Conservation (phyloP, 2,888 invertebrate species). For the Sussaba pulchella region DNA sequence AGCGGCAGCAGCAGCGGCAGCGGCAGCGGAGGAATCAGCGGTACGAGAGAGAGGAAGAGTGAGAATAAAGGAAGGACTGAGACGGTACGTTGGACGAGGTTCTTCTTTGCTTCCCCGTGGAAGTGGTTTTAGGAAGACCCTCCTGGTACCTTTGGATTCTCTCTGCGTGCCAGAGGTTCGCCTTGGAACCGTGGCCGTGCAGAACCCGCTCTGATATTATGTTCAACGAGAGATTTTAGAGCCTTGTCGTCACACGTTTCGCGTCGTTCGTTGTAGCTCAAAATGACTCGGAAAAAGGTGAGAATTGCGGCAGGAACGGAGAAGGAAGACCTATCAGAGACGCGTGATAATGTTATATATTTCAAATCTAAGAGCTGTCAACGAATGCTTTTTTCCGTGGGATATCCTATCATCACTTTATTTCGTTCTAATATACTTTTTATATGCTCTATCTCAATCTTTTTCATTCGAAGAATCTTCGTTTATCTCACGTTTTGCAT, state of each 20-base stretch:
- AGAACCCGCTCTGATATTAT: not conserved
- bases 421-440: too few relatives aligned
- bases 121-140: conserved; percentile 70
- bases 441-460: too few relatives aligned
- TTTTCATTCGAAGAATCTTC: too few relatives aligned
- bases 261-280: conserved; percentile 3
- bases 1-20: not conserved
- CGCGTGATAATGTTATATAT: too few relatives aligned
- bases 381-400: too few relatives aligned
- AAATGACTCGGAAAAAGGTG: not conserved
- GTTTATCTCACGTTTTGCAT: too few relatives aligned
- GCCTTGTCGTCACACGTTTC: not conserved
- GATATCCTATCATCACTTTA: too few relatives aligned
- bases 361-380: too few relatives aligned
- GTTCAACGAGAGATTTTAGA: not conserved
- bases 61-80: too few relatives aligned
- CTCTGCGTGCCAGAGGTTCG: conserved; percentile 36
- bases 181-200: not conserved
- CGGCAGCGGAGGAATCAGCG: not conserved
- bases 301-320: not conserved
- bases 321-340: too few relatives aligned
- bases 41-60: not conserved
- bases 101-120: conserved; percentile 60
- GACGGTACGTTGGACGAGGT: not conserved
- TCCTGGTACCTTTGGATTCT: conserved; percentile 18